phyloP scores from a whole-genome alignment of 2,888 invertebrate species.

The Gibbula magus region DNA sequence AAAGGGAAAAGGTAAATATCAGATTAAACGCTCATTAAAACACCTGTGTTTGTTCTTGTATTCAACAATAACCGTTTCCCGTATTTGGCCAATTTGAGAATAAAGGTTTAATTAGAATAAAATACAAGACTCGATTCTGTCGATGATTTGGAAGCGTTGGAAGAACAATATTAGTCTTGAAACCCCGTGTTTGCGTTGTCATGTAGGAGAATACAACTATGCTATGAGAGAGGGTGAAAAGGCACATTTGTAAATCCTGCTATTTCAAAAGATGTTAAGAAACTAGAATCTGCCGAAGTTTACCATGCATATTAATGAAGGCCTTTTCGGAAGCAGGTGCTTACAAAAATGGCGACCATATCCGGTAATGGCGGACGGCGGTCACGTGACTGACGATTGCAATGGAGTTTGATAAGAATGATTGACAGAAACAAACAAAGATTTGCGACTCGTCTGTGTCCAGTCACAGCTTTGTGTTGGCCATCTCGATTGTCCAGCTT shows the following conservation, averaged over 20 bases:
- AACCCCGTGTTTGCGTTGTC: neutral
- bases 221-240: neutral
- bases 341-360: neutral
- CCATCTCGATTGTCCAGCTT: neutral
- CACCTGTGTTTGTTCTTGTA: constrained; percentile 26
- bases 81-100: neutral
- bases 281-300: neutral
- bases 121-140: neutral
- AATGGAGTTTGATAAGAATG: neutral
- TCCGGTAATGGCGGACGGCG: constrained; percentile 10
- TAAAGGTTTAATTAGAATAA: constrained; percentile 20
- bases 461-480: constrained; percentile 7
- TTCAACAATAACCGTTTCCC: neutral
- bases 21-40: constrained; percentile 17
- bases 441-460: neutral
- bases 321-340: neutral
- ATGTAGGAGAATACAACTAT: neutral
- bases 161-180: neutral
- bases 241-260: constrained; percentile 2
- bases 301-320: constrained; percentile 16
- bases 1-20: constrained; percentile 14
- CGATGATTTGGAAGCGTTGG: neutral
- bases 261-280: constrained; percentile 1
- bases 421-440: constrained; percentile 22
- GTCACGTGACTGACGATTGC: constrained; percentile 14